Evolutionary conservation across 2,888 invertebrate species (phyloP), one percentile per base, ranked within the genome.

Genomic region (Cryptus armator): DNA sequence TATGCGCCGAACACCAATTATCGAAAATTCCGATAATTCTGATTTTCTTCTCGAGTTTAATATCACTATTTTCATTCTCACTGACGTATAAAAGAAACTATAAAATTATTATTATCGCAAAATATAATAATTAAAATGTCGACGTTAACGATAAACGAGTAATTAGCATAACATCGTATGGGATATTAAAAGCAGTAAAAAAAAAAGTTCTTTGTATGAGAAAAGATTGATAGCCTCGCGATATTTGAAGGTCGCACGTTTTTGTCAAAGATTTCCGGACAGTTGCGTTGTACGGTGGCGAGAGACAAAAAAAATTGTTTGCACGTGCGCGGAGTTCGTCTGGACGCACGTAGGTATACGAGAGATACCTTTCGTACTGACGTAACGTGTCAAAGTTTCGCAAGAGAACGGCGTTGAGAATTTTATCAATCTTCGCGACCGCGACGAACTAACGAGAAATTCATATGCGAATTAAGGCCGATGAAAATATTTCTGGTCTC

Each of bases 371-470:
- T 74, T 48, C 24, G 3, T 3, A 12, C 29, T 62, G 32, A 62
- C 74, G 74, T 19, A 62, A 74, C 56, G 46, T 62, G 19, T 5
- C 32, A 43, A 12, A 3, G 16, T 74, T 32, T 59, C 59, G 72
- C n/a, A 46, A 62, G 46, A 5, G 46, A 10, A n/a, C 16, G 19
- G 46, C 48, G 16, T 5, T 10, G 14, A 6, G 32, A 46, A 16
- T 74, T 10, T 74, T 48, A 48, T 74, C 62, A 62, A 64, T 74
- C 12, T 32, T 44, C 59, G 59, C 48, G 74, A 32, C 74, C 64
- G 19, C 64, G 74, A 75, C 48, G 6, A 32, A 14, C 14, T 62
- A 16, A 10, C 59, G 32, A 32, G 14, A 29, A 1, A 62, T 62
- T 62, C 19, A 48, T 48, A 48, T 7, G 74, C 37, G 29, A 62